Percentiles rank a stretch among this genome's conserved stretches.
Evolutionary conservation across 1,140 invertebrate genomes (phyloP).

Genomic region (Aphaenogaster floridana): DNA sequence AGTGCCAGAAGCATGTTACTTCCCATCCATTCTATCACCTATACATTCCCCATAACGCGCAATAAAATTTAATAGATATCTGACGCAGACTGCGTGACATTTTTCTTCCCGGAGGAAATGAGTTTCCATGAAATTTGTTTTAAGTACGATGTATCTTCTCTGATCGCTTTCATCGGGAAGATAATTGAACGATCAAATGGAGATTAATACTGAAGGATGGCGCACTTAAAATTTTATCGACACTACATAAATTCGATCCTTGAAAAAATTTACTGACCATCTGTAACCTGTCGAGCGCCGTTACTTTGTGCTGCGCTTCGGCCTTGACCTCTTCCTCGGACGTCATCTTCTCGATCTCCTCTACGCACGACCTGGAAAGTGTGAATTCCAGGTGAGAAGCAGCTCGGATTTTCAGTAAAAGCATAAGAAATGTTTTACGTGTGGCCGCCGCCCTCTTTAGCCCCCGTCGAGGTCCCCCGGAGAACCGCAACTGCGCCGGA

Average conservation of each 20-base stretch:
- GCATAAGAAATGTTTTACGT: constrained; percentile 67
- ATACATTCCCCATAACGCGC: neutral
- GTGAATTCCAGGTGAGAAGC: constrained; percentile 45
- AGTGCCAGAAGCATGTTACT: constrained; percentile 88
- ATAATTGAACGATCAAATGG: neutral
- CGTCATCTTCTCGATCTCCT: constrained; percentile 82
- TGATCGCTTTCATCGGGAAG: neutral
- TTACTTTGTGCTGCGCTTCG: constrained; percentile 62
- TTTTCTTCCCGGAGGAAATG: neutral
- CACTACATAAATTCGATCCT: neutral
- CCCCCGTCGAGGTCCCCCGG: constrained; percentile 63
- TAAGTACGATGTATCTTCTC: neutral
- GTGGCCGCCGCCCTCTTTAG: constrained; percentile 60
- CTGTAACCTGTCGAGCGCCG: constrained; percentile 77
- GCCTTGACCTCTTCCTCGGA: constrained; percentile 78
- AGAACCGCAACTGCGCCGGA: constrained; percentile 75
- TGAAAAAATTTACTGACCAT: constrained; percentile 70
- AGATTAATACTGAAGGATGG: neutral
- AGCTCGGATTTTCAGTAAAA: constrained; percentile 57
- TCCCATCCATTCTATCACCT: constrained; percentile 83
- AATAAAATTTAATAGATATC: neutral
- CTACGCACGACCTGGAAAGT: constrained; percentile 76
- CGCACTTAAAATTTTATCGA: neutral
- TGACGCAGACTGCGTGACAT: neutral
- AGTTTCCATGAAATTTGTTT: neutral